Conservation (phyloP, 2,888 invertebrate genomes). For the Lasioglossum vierecki region DNA sequence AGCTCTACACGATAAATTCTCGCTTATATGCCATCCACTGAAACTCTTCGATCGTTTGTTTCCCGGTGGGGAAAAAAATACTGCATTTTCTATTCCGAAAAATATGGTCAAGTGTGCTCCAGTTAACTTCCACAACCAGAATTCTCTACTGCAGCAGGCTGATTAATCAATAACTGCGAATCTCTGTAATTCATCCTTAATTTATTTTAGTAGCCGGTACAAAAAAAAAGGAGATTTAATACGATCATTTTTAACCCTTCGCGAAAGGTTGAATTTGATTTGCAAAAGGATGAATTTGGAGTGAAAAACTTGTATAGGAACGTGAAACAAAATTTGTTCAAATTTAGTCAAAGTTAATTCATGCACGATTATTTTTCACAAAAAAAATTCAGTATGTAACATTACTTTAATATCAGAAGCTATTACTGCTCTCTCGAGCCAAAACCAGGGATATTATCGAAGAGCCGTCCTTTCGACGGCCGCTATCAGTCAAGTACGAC, state of each 20-base stretch:
- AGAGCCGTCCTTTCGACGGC: not conserved
- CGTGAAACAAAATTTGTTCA: no score
- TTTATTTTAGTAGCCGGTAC: no score
- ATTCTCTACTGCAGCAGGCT: not conserved
- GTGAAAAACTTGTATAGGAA: no score
- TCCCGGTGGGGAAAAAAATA: not conserved
- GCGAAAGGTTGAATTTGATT: no score
- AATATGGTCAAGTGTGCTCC: not conserved
- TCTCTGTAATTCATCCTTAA: not conserved
- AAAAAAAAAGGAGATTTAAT: no score
- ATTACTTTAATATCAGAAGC: not conserved
- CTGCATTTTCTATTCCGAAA: not conserved
- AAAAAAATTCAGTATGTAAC: no score
- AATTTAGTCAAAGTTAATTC: no score
- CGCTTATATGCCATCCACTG: not conserved
- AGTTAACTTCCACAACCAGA: not conserved
- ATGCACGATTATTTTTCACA: no score
- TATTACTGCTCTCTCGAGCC: not conserved
- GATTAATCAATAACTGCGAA: not conserved
- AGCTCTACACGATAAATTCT: not conserved
- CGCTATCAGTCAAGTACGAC: not conserved
- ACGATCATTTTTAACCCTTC: no score
- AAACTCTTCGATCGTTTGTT: not conserved
- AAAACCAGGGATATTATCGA: not conserved
- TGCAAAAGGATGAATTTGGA: no score